Conservation (phyloP, 1,140 invertebrate species). For the Conus betulinus region DNA sequence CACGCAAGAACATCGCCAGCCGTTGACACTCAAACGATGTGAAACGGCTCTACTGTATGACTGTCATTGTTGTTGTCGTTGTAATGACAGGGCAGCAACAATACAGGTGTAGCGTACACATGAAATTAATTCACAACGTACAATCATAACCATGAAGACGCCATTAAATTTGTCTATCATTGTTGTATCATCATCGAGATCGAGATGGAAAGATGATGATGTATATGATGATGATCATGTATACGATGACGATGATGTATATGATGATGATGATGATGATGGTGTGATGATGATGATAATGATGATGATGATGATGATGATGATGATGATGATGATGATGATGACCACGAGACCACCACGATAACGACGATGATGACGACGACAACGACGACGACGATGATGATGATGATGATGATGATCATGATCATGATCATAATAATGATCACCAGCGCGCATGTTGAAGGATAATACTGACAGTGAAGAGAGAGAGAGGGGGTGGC, state of each 20-base stretch:
- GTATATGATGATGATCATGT: too few relatives aligned
- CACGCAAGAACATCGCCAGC: too few relatives aligned
- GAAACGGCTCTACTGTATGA: too few relatives aligned
- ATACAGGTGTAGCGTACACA: neutral
- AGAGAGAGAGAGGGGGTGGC: too few relatives aligned
- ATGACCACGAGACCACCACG: neutral
- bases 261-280: neutral
- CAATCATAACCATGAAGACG: neutral
- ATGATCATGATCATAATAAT: too few relatives aligned
- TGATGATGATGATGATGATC: neutral
- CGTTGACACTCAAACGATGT: too few relatives aligned
- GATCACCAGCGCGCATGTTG: too few relatives aligned
- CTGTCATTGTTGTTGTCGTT: neutral
- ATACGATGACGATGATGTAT: too few relatives aligned
- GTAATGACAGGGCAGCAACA: neutral
- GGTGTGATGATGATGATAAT: neutral
- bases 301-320: neutral
- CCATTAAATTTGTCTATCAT: neutral
- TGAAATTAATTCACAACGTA: neutral
- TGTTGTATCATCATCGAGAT: too few relatives aligned
- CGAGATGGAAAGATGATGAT: too few relatives aligned
- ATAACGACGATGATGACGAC: slow-evolving; percentile 4
- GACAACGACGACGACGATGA: neutral
- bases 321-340: too few relatives aligned
- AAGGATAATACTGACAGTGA: too few relatives aligned